A percentile compares a stretch with the other conserved stretches of the same genome.
These are phyloP conservation scores for Altica lythri DNA, from an alignment of 2,888 invertebrate species.

Conservation along the genomic window DNA sequence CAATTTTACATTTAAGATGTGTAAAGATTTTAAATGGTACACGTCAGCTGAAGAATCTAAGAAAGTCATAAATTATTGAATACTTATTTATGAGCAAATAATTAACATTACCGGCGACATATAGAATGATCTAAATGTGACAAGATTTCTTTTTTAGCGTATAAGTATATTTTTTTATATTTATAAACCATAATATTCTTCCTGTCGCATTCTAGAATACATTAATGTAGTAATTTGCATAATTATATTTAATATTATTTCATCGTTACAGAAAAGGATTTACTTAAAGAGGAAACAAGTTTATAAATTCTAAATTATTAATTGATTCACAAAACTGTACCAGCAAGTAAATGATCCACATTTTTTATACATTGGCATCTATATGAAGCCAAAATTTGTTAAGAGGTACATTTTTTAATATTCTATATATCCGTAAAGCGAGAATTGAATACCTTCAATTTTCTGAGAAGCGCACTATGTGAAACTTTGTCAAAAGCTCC, in stretches of 20 bases:
- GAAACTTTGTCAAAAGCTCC: no score
- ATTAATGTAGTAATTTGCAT: constrained; percentile 9
- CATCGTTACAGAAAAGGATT: not conserved
- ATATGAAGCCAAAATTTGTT: no score
- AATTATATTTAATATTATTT: constrained; percentile 7
- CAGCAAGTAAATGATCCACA: no score
- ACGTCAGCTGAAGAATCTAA: not conserved
- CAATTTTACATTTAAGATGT: not conserved
- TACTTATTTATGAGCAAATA: constrained; percentile 3
- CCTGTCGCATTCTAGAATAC: constrained; percentile 9
- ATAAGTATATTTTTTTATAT: constrained; percentile 5
- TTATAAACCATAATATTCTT: constrained; percentile 10
- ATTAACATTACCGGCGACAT: constrained; percentile 2
- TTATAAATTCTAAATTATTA: no score
- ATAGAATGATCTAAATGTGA: constrained; percentile 4
- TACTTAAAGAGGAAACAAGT: no score
- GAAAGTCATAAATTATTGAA: constrained; percentile 1
- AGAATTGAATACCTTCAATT: no score
- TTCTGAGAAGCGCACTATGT: no score
- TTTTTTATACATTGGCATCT: not conserved
- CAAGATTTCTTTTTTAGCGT: constrained; percentile 9
- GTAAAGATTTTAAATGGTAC: not conserved
- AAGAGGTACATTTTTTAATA: no score
- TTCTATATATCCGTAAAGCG: no score
- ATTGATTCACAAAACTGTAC: no score